phyloP scores from a whole-genome alignment of 2,797 vertebrate species.

The Anolis apletophallus region DNA sequence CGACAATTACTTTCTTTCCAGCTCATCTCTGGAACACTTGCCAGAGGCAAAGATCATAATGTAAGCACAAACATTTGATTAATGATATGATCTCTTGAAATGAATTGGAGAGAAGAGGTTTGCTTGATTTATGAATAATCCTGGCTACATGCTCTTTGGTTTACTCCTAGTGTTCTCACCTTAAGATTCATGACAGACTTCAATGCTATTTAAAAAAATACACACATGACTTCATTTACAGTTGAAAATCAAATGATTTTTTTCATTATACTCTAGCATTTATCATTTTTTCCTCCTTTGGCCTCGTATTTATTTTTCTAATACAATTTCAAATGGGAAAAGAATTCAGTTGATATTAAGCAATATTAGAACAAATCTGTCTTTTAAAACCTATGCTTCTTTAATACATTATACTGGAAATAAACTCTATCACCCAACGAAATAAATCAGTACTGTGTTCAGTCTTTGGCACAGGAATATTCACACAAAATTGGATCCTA shows the following conservation, averaged over 20 bases:
- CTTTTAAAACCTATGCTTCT: neutral
- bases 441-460: neutral
- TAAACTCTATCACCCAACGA: neutral
- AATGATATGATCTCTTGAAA: conserved; percentile 35
- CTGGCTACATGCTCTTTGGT: conserved; percentile 49
- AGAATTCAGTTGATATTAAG: neutral
- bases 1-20: neutral
- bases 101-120: conserved; percentile 57
- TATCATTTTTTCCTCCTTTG: neutral
- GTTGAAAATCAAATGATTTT: conserved; percentile 54
- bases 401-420: neutral
- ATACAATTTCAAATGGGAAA: conserved; percentile 22
- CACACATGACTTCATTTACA: conserved; percentile 68
- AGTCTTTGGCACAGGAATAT: neutral
- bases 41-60: conserved; percentile 52
- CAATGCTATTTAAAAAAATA: conserved; percentile 60
- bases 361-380: neutral
- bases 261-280: neutral
- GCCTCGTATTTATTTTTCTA: conserved; percentile 18
- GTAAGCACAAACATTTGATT: conserved; percentile 53
- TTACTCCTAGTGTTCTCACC: conserved; percentile 60
- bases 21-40: neutral
- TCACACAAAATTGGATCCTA: neutral
- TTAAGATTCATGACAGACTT: conserved; percentile 52
- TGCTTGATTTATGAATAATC: conserved; percentile 61